Conservation (phyloP, 2,797 vertebrate genomes). For the Muscicapa comitata region DNA sequence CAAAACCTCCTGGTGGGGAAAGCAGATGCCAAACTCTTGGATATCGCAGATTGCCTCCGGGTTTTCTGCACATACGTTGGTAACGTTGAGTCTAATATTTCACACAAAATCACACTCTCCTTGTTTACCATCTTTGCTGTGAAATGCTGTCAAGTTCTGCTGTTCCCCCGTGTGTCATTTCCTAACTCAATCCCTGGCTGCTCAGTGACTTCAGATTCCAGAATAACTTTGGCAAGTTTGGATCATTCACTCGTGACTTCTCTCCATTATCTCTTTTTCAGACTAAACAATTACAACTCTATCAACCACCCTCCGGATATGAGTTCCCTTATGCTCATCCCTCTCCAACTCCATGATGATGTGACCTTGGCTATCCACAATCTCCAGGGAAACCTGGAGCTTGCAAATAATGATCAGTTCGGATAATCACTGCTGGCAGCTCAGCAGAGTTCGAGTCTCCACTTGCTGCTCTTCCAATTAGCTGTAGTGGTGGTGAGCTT, state of each 20-base stretch:
- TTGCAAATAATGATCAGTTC: neutral
- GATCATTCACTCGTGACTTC: neutral
- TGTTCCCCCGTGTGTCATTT: neutral
- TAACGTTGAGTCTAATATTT: neutral
- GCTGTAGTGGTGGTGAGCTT: neutral
- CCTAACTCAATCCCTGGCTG: neutral
- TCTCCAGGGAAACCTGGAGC: constrained; percentile 48
- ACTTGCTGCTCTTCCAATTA: neutral
- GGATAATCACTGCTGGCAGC: constrained; percentile 19
- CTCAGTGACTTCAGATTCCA: neutral
- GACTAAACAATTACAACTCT: neutral
- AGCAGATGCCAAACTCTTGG: neutral
- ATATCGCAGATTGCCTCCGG: neutral
- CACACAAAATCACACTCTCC: neutral
- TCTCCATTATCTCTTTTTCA: neutral
- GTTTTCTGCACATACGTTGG: neutral
- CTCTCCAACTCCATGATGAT: neutral
- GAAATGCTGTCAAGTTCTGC: neutral
- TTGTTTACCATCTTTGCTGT: neutral
- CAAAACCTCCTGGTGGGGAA: neutral
- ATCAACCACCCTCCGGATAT: neutral
- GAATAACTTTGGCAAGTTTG: neutral
- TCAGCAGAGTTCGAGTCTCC: neutral
- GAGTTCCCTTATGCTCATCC: neutral
- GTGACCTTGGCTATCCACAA: constrained; percentile 16